phyloP scores from a whole-genome alignment of 2,888 invertebrate species.

The Ptychoptera albimana region DNA sequence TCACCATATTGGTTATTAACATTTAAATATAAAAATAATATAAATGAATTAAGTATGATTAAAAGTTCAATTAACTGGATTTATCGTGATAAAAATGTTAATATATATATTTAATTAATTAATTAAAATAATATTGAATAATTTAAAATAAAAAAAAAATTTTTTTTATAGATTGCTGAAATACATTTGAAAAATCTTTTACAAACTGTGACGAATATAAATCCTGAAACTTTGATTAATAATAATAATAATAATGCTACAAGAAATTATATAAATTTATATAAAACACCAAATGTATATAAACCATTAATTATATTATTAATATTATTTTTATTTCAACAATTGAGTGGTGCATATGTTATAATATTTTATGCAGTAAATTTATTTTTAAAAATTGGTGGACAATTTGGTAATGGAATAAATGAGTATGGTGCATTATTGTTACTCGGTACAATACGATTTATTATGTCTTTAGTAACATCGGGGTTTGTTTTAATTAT shows the following conservation, averaged over 20 bases:
- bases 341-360: conserved; percentile 38
- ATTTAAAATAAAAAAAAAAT: neutral
- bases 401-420: conserved; percentile 12
- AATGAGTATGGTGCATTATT: conserved; percentile 14
- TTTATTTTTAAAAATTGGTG: conserved; percentile 13
- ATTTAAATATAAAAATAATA: conserved; percentile 23
- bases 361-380: conserved; percentile 35
- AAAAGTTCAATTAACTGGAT: conserved; percentile 29
- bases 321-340: conserved; percentile 36
- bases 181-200: no score
- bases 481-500: conserved; percentile 17
- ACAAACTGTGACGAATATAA: no score
- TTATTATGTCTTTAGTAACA: conserved; percentile 35
- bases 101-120: no score
- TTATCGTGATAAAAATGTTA: conserved; percentile 28
- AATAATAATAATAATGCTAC: no score
- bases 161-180: no score
- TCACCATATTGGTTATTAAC: conserved; percentile 40
- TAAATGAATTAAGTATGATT: no score
- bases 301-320: conserved; percentile 35
- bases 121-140: no score
- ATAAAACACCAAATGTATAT: conserved; percentile 23
- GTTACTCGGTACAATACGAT: conserved; percentile 20
- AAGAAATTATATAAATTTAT: conserved; percentile 2
- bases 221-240: no score